Evolutionary conservation across 1,140 invertebrate genomes (phyloP).

Genomic region (Pachypsylla venusta): DNA sequence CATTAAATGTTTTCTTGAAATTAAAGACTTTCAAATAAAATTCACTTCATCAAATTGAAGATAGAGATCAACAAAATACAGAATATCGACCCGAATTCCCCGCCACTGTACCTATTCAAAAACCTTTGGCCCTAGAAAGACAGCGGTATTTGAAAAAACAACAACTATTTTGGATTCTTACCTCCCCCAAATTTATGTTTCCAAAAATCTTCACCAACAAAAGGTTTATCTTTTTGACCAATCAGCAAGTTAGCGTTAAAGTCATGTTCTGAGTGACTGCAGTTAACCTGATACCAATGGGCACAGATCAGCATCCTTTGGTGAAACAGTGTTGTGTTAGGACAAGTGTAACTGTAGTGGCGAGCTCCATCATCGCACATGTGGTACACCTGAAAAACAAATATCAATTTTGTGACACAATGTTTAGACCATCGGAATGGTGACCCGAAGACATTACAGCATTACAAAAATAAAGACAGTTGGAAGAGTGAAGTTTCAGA

Average conservation of each 20-base stretch:
- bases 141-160: too few relatives aligned
- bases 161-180: background rate
- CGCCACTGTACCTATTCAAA: too few relatives aligned
- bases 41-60: too few relatives aligned
- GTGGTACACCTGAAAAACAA: conserved; percentile 45
- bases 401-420: background rate
- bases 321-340: conserved; percentile 61
- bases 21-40: too few relatives aligned
- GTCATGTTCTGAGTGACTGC: conserved; percentile 44
- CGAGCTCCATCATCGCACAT: conserved; percentile 55
- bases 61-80: too few relatives aligned
- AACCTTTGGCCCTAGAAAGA: too few relatives aligned
- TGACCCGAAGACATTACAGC: too few relatives aligned
- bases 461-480: too few relatives aligned
- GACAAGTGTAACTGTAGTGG: conserved; percentile 58
- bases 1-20: too few relatives aligned
- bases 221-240: conserved; percentile 48
- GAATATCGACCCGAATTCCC: too few relatives aligned
- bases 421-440: background rate
- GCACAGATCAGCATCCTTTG: conserved; percentile 63
- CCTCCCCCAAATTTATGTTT: conserved; percentile 2
- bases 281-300: conserved; percentile 72
- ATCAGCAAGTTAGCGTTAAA: conserved; percentile 53
- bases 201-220: conserved; percentile 41
- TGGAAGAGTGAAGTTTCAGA: too few relatives aligned